These are phyloP conservation scores for Chloroceryle aenea DNA, from an alignment of 2,113 vertebrate genomes.

Conservation along the genomic window DNA sequence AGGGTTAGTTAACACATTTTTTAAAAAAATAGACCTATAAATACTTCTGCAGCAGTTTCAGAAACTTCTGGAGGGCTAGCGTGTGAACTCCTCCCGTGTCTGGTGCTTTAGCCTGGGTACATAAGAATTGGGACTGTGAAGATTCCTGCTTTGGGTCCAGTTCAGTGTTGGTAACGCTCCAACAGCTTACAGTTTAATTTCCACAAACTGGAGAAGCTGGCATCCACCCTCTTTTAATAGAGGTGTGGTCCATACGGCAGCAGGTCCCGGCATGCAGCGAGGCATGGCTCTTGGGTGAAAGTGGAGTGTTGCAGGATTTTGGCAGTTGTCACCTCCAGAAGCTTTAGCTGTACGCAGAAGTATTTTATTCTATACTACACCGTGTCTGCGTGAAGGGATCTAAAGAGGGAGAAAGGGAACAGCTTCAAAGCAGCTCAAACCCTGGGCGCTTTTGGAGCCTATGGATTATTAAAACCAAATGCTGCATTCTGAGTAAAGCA, in stretches of 20 bases:
- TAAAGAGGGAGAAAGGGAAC: neutral
- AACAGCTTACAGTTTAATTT: slow-evolving; percentile 11
- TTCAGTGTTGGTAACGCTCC: neutral
- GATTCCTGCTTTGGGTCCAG: neutral
- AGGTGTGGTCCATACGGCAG: slow-evolving; percentile 42
- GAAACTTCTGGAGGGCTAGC: neutral
- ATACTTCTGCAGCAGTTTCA: neutral
- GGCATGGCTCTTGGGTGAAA: neutral
- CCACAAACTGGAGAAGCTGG: slow-evolving; percentile 18
- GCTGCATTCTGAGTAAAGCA: neutral
- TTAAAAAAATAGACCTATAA: neutral
- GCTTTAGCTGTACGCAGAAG: neutral
- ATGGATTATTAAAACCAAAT: neutral
- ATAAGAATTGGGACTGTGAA: neutral
- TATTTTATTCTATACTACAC: neutral
- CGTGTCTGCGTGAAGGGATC: neutral
- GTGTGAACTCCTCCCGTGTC: neutral
- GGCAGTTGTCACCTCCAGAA: neutral
- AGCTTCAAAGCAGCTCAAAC: neutral
- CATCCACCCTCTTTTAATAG: slow-evolving; percentile 38
- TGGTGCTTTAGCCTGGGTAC: neutral
- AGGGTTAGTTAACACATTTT: neutral
- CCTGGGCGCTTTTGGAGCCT: neutral
- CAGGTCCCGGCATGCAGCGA: slow-evolving; percentile 15
- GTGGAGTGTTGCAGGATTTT: neutral